These are phyloP conservation scores for Tragelaphus strepsiceros DNA, from an alignment of 2,113 vertebrate genomes.

Conservation along the genomic window DNA sequence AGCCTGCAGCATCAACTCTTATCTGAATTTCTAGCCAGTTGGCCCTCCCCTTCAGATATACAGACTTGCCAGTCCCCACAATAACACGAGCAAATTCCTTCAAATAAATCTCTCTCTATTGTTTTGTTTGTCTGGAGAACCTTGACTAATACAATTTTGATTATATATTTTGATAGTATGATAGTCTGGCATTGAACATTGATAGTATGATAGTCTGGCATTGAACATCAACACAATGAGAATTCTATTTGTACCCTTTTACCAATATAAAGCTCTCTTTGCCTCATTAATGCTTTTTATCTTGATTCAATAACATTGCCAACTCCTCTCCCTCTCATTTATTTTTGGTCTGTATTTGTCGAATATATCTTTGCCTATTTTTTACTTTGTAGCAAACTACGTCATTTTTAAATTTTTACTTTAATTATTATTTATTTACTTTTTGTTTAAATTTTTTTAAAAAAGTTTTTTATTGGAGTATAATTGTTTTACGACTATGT, in stretches of 20 bases:
- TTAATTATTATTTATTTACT: neutral
- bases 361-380: neutral
- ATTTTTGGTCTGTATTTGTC: neutral
- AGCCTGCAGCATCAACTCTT: neutral
- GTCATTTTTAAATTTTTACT: neutral
- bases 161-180: neutral
- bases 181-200: too few species aligned
- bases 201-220: neutral
- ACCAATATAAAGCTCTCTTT: conserved; percentile 4
- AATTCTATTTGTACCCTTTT: neutral
- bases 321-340: neutral
- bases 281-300: neutral
- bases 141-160: neutral
- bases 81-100: neutral
- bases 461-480: neutral
- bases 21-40: neutral
- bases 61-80: neutral
- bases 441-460: neutral
- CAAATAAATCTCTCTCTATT: neutral
- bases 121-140: neutral
- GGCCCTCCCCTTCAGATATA: neutral
- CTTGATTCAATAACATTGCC: neutral
- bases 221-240: neutral
- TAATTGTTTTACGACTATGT: neutral
- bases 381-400: neutral